phyloP scores from a whole-genome alignment of 2,113 vertebrate species.

The Saccopteryx leptura region DNA sequence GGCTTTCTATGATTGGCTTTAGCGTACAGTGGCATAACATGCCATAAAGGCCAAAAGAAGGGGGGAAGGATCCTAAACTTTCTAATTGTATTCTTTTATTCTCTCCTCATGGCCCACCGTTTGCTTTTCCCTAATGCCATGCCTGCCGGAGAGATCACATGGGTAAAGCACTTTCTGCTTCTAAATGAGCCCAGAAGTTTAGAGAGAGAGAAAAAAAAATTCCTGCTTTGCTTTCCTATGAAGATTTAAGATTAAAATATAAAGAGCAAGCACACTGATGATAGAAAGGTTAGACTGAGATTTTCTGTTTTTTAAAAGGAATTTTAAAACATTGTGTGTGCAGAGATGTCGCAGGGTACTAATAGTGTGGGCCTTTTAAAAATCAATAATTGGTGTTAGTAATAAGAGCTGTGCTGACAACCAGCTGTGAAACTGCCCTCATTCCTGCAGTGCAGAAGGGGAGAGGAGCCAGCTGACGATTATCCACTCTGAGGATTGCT shows the following conservation, averaged over 20 bases:
- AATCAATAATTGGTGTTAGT: constrained; percentile 88
- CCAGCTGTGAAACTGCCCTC: constrained; percentile 87
- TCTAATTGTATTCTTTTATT: constrained; percentile 65
- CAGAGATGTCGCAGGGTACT: constrained; percentile 84
- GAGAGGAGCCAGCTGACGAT: constrained; percentile 83
- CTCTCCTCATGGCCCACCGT: constrained; percentile 43
- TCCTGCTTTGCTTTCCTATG: constrained; percentile 80
- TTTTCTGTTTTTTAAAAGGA: constrained; percentile 81
- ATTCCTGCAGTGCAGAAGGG: constrained; percentile 82
- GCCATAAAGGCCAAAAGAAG: not conserved
- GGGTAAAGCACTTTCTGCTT: constrained; percentile 66
- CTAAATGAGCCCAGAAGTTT: constrained; percentile 73
- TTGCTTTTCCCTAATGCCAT: constrained; percentile 69
- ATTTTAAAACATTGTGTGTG: constrained; percentile 81
- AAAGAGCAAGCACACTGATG: constrained; percentile 79
- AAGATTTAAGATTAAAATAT: constrained; percentile 80
- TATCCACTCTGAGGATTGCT: constrained; percentile 85
- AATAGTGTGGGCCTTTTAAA: constrained; percentile 85
- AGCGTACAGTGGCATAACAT: not conserved
- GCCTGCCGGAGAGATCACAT: constrained; percentile 79
- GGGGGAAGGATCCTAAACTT: not conserved
- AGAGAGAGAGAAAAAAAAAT: constrained; percentile 64
- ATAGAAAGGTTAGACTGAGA: constrained; percentile 76
- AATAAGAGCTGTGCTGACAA: constrained; percentile 84
- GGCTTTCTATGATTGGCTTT: not conserved